phyloP scores from a whole-genome alignment of 1,140 invertebrate species.

The Carcinoscorpius rotundicauda region DNA sequence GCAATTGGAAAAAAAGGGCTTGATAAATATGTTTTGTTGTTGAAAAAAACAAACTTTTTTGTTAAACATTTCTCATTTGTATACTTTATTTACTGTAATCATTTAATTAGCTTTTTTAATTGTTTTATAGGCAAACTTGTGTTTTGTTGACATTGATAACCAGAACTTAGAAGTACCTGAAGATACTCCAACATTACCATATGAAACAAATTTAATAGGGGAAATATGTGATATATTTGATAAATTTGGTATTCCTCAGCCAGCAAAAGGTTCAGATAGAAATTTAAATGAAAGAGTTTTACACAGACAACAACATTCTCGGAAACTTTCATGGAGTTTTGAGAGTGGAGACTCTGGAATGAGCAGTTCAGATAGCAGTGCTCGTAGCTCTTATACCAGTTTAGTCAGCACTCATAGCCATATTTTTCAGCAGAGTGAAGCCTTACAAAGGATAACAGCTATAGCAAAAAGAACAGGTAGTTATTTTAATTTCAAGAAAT shows the following conservation, averaged over 20 bases:
- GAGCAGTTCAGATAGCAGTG: conserved; percentile 19
- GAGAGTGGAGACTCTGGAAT: conserved; percentile 18
- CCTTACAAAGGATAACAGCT: conserved; percentile 60
- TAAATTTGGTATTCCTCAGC: conserved; percentile 28
- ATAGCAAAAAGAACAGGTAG: conserved; percentile 50
- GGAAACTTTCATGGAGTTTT: conserved; percentile 20
- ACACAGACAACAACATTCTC: conserved; percentile 26
- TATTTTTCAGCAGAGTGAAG: conserved; percentile 44
- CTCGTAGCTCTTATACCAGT: conserved; percentile 19
- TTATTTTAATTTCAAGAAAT: too few relatives aligned
- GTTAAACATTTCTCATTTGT: too few relatives aligned
- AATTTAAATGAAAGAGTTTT: conserved; percentile 19
- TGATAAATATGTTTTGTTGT: too few relatives aligned
- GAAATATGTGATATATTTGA: conserved; percentile 71
- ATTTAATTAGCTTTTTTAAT: too few relatives aligned
- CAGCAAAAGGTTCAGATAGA: conserved; percentile 6
- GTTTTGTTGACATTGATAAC: conserved; percentile 92
- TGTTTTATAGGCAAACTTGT: conserved; percentile 58
- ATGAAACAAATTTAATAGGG: conserved; percentile 66
- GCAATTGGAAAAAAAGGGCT: too few relatives aligned
- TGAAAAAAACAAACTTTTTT: too few relatives aligned
- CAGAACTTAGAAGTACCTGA: conserved; percentile 85
- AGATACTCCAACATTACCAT: conserved; percentile 85
- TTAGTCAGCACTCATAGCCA: conserved; percentile 26
- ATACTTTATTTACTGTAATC: too few relatives aligned